phyloP scores from a whole-genome alignment of 2,113 vertebrate species.

The Mesoclemmys tuberculata region DNA sequence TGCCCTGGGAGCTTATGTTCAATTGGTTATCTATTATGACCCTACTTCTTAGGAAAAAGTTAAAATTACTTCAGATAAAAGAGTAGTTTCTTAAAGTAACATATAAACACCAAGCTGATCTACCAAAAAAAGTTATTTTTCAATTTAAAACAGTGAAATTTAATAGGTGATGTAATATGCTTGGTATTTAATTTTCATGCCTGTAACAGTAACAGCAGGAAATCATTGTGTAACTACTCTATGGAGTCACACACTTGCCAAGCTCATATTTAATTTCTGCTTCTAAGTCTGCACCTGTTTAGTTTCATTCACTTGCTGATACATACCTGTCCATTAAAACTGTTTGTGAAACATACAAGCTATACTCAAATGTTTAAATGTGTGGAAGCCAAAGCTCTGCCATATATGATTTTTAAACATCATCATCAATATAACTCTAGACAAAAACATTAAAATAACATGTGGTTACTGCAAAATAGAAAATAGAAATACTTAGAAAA shows the following conservation, averaged over 20 bases:
- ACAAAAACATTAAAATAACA: constrained; percentile 15
- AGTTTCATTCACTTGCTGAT: constrained; percentile 43
- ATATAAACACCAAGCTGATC: not conserved
- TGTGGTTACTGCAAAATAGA: not conserved
- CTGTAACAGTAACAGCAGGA: constrained; percentile 57
- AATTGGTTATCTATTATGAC: rapidly evolving
- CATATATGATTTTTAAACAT: not conserved
- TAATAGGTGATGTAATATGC: constrained; percentile 57
- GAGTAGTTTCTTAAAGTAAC: not conserved
- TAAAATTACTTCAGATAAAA: not conserved
- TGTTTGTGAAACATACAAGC: constrained; percentile 15
- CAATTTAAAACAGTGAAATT: not conserved
- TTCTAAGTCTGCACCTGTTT: constrained; percentile 62
- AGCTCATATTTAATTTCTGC: constrained; percentile 56
- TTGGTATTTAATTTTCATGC: constrained; percentile 60
- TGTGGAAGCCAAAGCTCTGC: not conserved
- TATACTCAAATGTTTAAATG: not conserved
- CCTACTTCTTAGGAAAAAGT: not conserved
- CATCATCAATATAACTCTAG: constrained; percentile 27
- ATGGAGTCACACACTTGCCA: constrained; percentile 37
- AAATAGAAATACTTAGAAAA: not conserved
- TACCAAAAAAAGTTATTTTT: not conserved
- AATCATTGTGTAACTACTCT: constrained; percentile 61
- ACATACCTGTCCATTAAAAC: not conserved
- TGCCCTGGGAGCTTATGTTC: not conserved